phyloP scores from a whole-genome alignment of 2,797 vertebrate genomes.

The Urophycis tenuis region DNA sequence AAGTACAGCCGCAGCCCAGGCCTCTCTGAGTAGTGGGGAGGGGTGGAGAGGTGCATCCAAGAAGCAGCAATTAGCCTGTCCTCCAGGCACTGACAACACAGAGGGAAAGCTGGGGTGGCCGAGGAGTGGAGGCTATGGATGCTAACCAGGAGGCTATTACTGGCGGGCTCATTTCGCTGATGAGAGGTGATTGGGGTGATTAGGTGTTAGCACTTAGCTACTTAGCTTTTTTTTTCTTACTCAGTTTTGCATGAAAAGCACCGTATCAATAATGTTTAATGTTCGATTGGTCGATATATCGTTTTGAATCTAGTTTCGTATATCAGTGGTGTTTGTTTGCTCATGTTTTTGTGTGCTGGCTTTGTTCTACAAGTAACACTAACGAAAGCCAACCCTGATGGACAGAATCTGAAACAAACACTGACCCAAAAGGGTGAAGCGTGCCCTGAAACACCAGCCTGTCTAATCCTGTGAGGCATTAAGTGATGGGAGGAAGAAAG shows the following conservation, averaged over 20 bases:
- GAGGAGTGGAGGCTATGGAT: background rate
- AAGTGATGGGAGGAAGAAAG: constrained; percentile 35
- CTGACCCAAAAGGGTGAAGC: constrained; percentile 47
- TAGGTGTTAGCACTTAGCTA: background rate
- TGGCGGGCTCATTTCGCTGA: background rate
- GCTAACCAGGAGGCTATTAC: background rate
- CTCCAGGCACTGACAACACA: background rate
- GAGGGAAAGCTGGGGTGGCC: background rate
- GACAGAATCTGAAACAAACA: background rate
- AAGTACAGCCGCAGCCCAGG: background rate
- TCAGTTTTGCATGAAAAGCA: background rate
- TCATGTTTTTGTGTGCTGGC: background rate
- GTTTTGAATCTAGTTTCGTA: background rate
- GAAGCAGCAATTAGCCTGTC: background rate
- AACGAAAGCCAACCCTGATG: no score
- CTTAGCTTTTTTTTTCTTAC: background rate
- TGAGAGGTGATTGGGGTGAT: background rate
- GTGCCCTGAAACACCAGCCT: no score
- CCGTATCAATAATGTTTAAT: background rate
- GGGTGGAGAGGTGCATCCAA: background rate
- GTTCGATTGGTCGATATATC: background rate
- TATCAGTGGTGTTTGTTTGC: background rate
- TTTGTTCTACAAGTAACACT: no score
- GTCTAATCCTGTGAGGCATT: constrained; percentile 28
- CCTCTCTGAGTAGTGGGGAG: background rate